Percentiles rank a stretch among this genome's conserved stretches.
These are phyloP conservation scores for Lathronympha strigana DNA, from an alignment of 2,888 invertebrate species.

Conservation along the genomic window DNA sequence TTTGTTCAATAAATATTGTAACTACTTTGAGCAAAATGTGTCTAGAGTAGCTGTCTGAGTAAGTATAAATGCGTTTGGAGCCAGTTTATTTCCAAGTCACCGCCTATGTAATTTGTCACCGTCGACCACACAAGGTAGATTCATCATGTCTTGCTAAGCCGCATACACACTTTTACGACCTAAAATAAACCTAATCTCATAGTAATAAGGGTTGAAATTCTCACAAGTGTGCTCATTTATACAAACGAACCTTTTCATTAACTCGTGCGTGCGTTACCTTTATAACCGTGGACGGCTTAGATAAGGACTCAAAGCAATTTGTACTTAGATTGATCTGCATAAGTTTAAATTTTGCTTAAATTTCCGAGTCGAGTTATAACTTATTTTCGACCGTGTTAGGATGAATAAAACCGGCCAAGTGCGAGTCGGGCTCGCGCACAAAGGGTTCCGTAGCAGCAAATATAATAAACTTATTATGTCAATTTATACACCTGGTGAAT, in stretches of 20 bases:
- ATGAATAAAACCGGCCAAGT: too few relatives aligned
- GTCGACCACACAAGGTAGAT: constrained; percentile 2
- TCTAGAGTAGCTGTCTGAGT: neutral
- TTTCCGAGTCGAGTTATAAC: neutral
- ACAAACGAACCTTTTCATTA: constrained; percentile 31
- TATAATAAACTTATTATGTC: too few relatives aligned
- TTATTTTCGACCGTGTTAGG: neutral
- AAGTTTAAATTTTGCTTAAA: neutral
- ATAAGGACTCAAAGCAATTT: neutral
- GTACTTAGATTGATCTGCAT: neutral
- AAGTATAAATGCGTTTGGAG: neutral
- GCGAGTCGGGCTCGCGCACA: too few relatives aligned
- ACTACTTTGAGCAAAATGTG: too few relatives aligned
- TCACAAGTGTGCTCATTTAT: neutral
- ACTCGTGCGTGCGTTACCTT: constrained; percentile 12
- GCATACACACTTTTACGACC: neutral
- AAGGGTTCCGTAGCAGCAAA: too few relatives aligned
- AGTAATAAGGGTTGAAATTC: neutral
- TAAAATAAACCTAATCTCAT: neutral
- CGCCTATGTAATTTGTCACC: constrained; percentile 11
- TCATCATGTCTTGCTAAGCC: constrained; percentile 10
- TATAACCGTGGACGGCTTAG: neutral
- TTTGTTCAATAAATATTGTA: too few relatives aligned
- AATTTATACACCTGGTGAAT: too few relatives aligned
- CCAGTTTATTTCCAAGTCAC: neutral